Evolutionary conservation across 2,888 invertebrate genomes (phyloP), one percentile per base, ranked within the genome.

Genomic region (Synanthedon vespiformis): DNA sequence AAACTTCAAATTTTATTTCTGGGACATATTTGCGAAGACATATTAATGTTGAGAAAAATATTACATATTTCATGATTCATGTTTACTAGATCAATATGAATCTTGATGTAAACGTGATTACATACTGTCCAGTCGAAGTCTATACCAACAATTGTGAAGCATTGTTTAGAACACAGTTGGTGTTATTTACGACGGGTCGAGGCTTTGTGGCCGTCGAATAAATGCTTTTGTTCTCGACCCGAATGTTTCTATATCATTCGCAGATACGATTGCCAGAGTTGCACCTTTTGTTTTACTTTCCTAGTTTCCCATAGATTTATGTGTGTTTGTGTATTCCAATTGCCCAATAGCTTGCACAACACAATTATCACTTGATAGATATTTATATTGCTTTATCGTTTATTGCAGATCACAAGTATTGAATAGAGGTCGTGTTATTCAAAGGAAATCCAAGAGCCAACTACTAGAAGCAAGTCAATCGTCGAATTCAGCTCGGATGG

Each of bases 241-340:
- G 58, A 65, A 65, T 71, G 68, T 72, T 70, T 72, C 75, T 79
- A 76, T 77, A 78, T 77, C 77, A 78, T 70, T 61, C 59, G 54
- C 58, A 67, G 75, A 76, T 73, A 76, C 67, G 64, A 73, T 74
- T 70, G 63, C 62, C 64, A 64, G 64, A 62, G 61, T 58, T 66
- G 63, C 65, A 67, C 60, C 68, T 67, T 65, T 70, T 62, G 57
- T 55, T 58, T 54, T 54, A 48, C n/a, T 27, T 51, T 48, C 12
- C 12, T 47, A 47, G 22, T 48, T 48, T 48, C 12, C 48, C 12
- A 48, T 16, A 48, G 12, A 48, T 48, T 48, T 48, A 18, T 18
- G 12, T 48, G 16, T 12, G 18, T 48, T 16, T 48, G 22, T 18
- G 22, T 18, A 48, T 13, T 12, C 16, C 16, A n/a, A 44, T 13